phyloP scores from a whole-genome alignment of 2,113 vertebrate genomes.

The Vulpes ferrilata region DNA sequence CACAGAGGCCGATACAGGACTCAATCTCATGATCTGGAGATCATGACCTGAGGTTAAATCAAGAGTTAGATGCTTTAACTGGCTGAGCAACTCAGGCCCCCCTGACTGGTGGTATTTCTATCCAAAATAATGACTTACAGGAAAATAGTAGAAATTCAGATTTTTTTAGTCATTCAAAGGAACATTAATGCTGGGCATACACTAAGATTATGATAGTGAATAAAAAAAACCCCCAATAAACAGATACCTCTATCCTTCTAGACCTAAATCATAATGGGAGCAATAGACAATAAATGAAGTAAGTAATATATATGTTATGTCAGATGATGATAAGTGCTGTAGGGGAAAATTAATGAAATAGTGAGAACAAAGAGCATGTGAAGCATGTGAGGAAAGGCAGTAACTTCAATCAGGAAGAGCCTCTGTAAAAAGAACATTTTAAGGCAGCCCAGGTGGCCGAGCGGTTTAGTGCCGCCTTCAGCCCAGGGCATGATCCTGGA shows the following conservation, averaged over 20 bases:
- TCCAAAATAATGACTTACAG: constrained; percentile 1
- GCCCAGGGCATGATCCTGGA: no score
- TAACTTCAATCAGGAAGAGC: neutral
- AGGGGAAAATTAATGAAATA: neutral
- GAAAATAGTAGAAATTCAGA: neutral
- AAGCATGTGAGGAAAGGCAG: neutral
- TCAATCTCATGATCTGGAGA: neutral
- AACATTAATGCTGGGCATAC: neutral
- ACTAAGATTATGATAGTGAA: neutral
- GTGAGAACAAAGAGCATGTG: neutral
- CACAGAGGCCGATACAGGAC: neutral
- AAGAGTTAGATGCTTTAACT: neutral
- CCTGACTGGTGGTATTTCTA: neutral
- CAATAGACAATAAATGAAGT: neutral
- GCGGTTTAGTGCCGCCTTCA: no score
- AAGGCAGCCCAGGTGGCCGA: no score
- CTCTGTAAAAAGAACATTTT: neutral
- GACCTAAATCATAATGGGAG: neutral
- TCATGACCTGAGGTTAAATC: neutral
- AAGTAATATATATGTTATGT: neutral
- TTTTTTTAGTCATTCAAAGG: neutral
- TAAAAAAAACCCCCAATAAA: neutral
- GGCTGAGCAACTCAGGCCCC: neutral
- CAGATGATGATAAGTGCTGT: neutral
- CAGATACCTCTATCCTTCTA: neutral